Evolutionary conservation across 1,140 invertebrate species (phyloP).

Genomic region (Papilio polytes): DNA sequence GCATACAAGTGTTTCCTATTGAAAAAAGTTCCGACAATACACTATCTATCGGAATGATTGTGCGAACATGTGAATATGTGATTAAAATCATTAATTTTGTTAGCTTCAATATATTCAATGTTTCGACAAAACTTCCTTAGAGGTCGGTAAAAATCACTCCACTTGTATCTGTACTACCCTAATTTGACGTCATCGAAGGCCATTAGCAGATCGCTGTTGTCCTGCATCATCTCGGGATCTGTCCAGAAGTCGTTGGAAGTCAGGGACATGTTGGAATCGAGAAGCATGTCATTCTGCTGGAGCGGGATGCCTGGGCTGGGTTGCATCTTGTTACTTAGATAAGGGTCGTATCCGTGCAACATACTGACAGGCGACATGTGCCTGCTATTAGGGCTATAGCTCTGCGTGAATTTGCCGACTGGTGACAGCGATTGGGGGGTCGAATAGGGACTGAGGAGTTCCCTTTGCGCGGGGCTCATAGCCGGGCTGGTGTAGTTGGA

Average conservation of each 20-base stretch:
- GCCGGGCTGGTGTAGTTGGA: slow-evolving; percentile 64
- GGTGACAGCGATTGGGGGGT: slow-evolving; percentile 74
- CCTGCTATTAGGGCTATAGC: slow-evolving; percentile 64
- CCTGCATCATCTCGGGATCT: slow-evolving; percentile 70
- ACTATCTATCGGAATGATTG: slow-evolving; percentile 59
- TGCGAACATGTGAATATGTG: slow-evolving; percentile 52
- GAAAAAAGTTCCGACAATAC: slow-evolving; percentile 44
- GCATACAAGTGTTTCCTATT: slow-evolving; percentile 72
- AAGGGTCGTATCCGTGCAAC: slow-evolving; percentile 70
- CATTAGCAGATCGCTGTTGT: slow-evolving; percentile 67
- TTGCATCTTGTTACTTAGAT: slow-evolving; percentile 72
- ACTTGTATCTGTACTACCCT: slow-evolving; percentile 46
- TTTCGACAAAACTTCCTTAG: slow-evolving; percentile 48
- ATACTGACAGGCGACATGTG: slow-evolving; percentile 62
- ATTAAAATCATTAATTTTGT: neutral
- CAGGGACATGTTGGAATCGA: slow-evolving; percentile 63
- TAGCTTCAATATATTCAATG: slow-evolving; percentile 32
- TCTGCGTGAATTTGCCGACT: slow-evolving; percentile 63
- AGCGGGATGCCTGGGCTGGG: slow-evolving; percentile 65
- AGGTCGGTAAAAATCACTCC: slow-evolving; percentile 64
- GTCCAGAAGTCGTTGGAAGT: slow-evolving; percentile 69
- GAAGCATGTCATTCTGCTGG: slow-evolving; percentile 58
- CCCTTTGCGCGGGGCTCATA: slow-evolving; percentile 68
- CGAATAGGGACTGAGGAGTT: slow-evolving; percentile 71
- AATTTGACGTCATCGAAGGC: slow-evolving; percentile 76